A percentile compares a stretch with the other conserved stretches of the same genome.
These are phyloP conservation scores for Spea multiplicata DNA, from an alignment of 2,113 vertebrate species.

Conservation along the genomic window DNA sequence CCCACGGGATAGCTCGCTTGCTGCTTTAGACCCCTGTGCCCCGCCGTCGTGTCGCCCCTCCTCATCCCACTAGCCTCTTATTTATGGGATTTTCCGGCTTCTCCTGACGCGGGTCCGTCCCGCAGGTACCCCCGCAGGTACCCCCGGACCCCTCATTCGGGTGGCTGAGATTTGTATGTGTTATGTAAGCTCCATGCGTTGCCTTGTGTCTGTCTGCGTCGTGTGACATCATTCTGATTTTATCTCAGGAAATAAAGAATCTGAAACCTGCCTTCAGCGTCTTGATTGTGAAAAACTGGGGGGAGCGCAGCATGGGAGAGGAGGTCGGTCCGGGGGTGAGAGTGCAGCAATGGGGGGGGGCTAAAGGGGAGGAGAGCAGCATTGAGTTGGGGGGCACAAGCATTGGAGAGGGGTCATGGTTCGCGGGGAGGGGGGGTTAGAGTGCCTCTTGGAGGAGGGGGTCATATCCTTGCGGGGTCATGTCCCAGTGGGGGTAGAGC, in stretches of 20 bases:
- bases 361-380: too few relatives aligned
- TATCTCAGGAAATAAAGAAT: conserved; percentile 2
- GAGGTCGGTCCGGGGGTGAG: neutral
- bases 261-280: neutral
- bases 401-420: too few relatives aligned
- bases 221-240: neutral
- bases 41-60: neutral
- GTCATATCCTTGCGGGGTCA: too few relatives aligned
- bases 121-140: neutral
- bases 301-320: neutral
- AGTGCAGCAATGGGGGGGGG: too few relatives aligned
- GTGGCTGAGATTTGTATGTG: neutral
- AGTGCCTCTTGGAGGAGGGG: neutral
- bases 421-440: too few relatives aligned
- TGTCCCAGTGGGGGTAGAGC: too few relatives aligned
- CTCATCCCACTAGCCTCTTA: too few relatives aligned
- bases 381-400: neutral
- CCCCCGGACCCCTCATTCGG: neutral
- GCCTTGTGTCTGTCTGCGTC: neutral
- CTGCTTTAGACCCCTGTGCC: neutral
- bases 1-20: neutral
- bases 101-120: too few relatives aligned
- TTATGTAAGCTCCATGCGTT: neutral
- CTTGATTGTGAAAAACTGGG: neutral
- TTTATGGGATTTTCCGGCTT: too few relatives aligned